Evolutionary conservation across 2,113 vertebrate species (phyloP).

Genomic region (Chloropsis hardwickii): DNA sequence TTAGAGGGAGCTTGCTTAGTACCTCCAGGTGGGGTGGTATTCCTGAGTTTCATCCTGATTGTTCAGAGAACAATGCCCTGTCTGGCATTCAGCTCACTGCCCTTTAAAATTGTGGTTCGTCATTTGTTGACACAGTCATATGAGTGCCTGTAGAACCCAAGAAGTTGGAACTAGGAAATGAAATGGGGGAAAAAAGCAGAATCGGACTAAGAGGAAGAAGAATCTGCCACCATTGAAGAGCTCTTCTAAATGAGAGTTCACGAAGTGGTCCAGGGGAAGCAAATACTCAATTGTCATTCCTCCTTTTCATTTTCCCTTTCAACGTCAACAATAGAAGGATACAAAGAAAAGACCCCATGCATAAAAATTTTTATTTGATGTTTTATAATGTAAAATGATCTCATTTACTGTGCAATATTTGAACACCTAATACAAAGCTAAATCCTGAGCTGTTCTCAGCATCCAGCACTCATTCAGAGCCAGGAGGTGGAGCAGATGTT

Average conservation of each 20-base stretch:
- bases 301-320: not conserved
- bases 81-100: not conserved
- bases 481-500: not conserved
- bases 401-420: not conserved
- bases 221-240: not conserved
- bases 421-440: rapidly evolving
- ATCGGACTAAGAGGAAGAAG: not conserved
- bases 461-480: not conserved
- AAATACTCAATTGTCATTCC: not conserved
- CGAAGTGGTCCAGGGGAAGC: not conserved
- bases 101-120: not conserved
- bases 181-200: not conserved
- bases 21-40: not conserved
- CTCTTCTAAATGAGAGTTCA: not conserved
- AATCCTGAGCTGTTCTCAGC: not conserved
- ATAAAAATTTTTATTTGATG: not conserved
- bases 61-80: not conserved
- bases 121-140: not conserved
- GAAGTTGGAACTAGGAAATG: not conserved
- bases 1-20: not conserved
- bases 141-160: not conserved
- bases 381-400: not conserved
- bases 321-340: not conserved
- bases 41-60: not conserved
- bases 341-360: not conserved